Evolutionary conservation across 1,140 invertebrate species (phyloP).

Genomic region (Trinorchestia longiramus): DNA sequence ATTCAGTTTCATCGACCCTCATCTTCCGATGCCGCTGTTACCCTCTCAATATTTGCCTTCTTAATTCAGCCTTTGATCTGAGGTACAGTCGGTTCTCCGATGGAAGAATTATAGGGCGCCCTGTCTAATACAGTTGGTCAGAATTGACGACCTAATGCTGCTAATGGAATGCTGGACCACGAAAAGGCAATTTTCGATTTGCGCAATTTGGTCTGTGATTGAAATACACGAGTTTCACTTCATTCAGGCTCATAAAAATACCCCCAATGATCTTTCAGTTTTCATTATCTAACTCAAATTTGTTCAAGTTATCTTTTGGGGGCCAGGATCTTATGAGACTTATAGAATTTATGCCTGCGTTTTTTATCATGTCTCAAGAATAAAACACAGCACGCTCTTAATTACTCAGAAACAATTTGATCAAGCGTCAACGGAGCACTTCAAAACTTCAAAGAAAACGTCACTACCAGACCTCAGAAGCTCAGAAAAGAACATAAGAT

Average conservation of each 20-base stretch:
- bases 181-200: not conserved
- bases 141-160: not conserved
- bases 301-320: not conserved
- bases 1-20: not conserved
- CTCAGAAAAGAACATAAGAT: not conserved
- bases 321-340: not conserved
- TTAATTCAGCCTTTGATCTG: slow-evolving; percentile 5
- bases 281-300: not conserved
- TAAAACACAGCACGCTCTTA: not conserved
- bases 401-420: not conserved
- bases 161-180: not conserved
- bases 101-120: not conserved
- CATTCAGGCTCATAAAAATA: not conserved
- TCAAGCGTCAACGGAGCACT: not conserved
- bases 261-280: not conserved
- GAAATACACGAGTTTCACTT: not conserved
- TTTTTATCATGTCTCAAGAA: not conserved
- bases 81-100: not conserved
- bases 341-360: not conserved
- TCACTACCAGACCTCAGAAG: not conserved
- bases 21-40: not conserved
- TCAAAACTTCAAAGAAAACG: not conserved
- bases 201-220: not conserved
- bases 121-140: not conserved
- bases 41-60: slow-evolving; percentile 33